Evolutionary conservation across 1,140 invertebrate species (phyloP).

Genomic region (Drosophila kohkoa): DNA sequence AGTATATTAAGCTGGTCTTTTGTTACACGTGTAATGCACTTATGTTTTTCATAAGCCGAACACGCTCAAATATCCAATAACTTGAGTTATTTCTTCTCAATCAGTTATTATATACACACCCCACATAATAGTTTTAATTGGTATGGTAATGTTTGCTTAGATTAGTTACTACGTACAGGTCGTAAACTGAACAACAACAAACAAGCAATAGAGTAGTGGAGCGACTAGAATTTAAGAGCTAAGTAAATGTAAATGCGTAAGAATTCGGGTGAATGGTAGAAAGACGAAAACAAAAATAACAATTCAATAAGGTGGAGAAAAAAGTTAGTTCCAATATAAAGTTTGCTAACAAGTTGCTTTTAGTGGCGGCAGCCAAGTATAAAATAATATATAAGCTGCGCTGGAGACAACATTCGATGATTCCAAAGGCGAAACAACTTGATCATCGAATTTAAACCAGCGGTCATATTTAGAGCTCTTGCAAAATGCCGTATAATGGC

Average conservation of each 20-base stretch:
- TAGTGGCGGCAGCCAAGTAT: slow-evolving; percentile 85
- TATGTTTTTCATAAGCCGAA: slow-evolving; percentile 46
- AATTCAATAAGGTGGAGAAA: not conserved
- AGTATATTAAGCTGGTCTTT: slow-evolving; percentile 34
- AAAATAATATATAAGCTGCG: slow-evolving; percentile 93
- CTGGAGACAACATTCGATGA: slow-evolving; percentile 89
- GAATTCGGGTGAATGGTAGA: slow-evolving; percentile 7
- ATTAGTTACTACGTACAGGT: slow-evolving; percentile 35
- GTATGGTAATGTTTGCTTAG: slow-evolving; percentile 34
- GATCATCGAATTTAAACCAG: slow-evolving; percentile 97
- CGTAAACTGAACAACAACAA: slow-evolving; percentile 60
- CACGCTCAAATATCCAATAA: slow-evolving; percentile 5
- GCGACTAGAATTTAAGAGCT: slow-evolving; percentile 62
- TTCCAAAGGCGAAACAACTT: slow-evolving; percentile 91
- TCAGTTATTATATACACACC: slow-evolving; percentile 1
- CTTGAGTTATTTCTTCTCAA: not conserved
- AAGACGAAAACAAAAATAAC: slow-evolving; percentile 21
- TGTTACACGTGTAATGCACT: slow-evolving; percentile 60
- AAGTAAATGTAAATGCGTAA: slow-evolving; percentile 4
- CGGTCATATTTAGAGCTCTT: slow-evolving; percentile 86
- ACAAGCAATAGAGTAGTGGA: slow-evolving; percentile 47
- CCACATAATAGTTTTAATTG: slow-evolving; percentile 12
- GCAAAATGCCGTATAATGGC: slow-evolving; percentile 93
- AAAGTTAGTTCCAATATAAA: not conserved
- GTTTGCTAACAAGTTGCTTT: slow-evolving; percentile 24